Conservation (phyloP, 30 jellyfish, hydroid and myxozoan genomes). For the Cassiopea xamachana region DNA sequence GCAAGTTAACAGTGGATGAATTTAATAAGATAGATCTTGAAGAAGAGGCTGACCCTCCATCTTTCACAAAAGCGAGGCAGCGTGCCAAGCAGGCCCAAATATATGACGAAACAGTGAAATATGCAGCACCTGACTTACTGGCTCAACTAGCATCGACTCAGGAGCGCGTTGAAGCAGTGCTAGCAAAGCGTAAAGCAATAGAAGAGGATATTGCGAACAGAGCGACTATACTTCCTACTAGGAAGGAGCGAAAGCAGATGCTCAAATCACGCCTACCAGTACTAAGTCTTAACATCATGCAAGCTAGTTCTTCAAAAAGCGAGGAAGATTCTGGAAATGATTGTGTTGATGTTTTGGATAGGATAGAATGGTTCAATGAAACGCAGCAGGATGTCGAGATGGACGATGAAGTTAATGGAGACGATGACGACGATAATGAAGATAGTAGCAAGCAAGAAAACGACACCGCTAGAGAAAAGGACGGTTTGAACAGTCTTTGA, state of each 20-base stretch:
- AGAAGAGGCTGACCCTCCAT: conserved; percentile 99
- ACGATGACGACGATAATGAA: background rate
- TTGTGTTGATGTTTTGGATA: conserved; percentile 20
- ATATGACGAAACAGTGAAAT: conserved; percentile 59
- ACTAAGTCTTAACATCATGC: background rate
- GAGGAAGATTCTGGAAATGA: background rate
- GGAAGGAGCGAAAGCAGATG: conserved; percentile 53
- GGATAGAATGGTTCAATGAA: conserved; percentile 46
- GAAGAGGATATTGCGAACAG: conserved; percentile 69
- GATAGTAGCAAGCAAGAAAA: background rate
- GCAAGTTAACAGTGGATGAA: conserved; percentile 93
- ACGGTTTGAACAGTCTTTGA: background rate
- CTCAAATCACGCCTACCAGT: conserved; percentile 44
- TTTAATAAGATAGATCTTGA: conserved; percentile 92
- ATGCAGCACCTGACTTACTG: conserved; percentile 66
- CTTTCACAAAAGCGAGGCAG: conserved; percentile 84
- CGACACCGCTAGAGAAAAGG: conserved; percentile 15
- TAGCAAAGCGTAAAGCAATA: conserved; percentile 76
- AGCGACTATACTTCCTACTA: conserved; percentile 64
- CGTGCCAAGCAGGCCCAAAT: conserved; percentile 90
- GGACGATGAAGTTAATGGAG: conserved; percentile 19
- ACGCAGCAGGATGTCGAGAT: conserved; percentile 41
- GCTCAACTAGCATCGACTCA: conserved; percentile 90
- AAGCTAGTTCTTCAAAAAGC: background rate
- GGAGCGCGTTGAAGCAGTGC: conserved; percentile 76